Conservation (phyloP, 2,888 invertebrate genomes). For the Agrenia bidenticulata region DNA sequence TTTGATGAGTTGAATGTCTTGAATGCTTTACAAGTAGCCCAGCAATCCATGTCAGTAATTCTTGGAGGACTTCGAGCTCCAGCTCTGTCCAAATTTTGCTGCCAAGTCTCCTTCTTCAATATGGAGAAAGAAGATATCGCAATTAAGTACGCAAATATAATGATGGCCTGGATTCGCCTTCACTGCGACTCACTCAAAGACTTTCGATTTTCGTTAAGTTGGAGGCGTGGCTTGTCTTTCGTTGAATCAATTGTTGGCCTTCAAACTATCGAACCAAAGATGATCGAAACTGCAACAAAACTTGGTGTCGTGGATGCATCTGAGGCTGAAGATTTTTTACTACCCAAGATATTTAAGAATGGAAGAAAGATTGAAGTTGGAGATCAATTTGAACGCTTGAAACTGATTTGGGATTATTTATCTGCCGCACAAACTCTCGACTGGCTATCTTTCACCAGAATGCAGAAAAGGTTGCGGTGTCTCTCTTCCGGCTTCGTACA, state of each 20-base stretch:
- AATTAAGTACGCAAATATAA: slow-evolving; percentile 10
- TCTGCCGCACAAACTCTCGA: slow-evolving; percentile 5
- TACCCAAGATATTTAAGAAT: background rate
- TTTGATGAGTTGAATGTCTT: background rate
- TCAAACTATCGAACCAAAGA: background rate
- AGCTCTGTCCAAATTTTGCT: slow-evolving; percentile 2
- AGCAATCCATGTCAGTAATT: background rate
- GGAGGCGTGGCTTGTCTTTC: slow-evolving; percentile 18
- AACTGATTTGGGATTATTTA: slow-evolving; percentile 22
- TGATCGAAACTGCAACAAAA: slow-evolving; percentile 13
- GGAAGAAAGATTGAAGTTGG: slow-evolving; percentile 7
- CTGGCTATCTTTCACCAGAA: slow-evolving; percentile 7
- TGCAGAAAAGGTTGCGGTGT: slow-evolving; percentile 14
- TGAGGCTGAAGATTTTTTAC: background rate
- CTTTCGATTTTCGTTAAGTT: slow-evolving; percentile 18
- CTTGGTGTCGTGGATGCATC: slow-evolving; percentile 6
- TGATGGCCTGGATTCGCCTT: slow-evolving; percentile 13
- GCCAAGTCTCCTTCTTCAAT: slow-evolving; percentile 22
- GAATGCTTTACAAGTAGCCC: background rate
- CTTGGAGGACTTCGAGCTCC: slow-evolving; percentile 17
- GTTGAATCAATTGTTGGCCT: slow-evolving; percentile 16
- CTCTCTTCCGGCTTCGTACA: slow-evolving; percentile 17
- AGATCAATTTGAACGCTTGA: slow-evolving; percentile 11
- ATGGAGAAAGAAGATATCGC: slow-evolving; percentile 19
- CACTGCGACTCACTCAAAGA: slow-evolving; percentile 6